Conservation (phyloP, 2,113 vertebrate species). For the Pogona vitticeps region DNA sequence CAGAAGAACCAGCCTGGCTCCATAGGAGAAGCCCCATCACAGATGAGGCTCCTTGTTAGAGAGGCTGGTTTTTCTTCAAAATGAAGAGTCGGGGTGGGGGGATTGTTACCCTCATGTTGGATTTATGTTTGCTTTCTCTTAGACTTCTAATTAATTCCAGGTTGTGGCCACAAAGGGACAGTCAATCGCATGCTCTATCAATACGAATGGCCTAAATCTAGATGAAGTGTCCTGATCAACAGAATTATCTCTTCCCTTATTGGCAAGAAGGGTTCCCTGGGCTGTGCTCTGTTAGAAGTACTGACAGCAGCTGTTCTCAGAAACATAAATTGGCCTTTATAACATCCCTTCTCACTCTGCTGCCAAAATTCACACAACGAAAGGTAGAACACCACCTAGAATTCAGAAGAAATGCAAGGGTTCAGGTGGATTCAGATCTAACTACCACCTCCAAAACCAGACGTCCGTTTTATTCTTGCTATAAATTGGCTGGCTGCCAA, state of each 20-base stretch:
- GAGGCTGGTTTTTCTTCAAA: neutral
- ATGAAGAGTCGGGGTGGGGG: neutral
- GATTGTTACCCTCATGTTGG: neutral
- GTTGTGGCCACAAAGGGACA: neutral
- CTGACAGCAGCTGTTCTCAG: neutral
- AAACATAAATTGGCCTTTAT: slow-evolving; percentile 9
- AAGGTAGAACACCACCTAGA: neutral
- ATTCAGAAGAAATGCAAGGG: neutral
- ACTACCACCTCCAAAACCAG: too few relatives aligned
- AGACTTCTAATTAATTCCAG: slow-evolving; percentile 12
- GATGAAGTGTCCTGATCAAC: slow-evolving; percentile 10
- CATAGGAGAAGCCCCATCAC: neutral
- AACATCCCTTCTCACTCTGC: neutral
- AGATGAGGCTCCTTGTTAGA: too few relatives aligned
- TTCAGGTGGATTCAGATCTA: neutral
- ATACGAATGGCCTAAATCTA: slow-evolving; percentile 15
- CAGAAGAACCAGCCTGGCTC: neutral
- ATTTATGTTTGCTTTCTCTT: slow-evolving; percentile 10
- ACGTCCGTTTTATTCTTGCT: too few relatives aligned
- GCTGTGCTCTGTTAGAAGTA: slow-evolving; percentile 7
- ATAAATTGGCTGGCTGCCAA: too few relatives aligned
- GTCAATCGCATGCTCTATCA: slow-evolving; percentile 10
- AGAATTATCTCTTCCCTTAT: slow-evolving; percentile 28
- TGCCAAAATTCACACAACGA: neutral
- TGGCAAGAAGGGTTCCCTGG: slow-evolving; percentile 7